These are phyloP conservation scores for Anguilla marmorata DNA, from an alignment of 2,797 vertebrate genomes.

Conservation along the genomic window DNA sequence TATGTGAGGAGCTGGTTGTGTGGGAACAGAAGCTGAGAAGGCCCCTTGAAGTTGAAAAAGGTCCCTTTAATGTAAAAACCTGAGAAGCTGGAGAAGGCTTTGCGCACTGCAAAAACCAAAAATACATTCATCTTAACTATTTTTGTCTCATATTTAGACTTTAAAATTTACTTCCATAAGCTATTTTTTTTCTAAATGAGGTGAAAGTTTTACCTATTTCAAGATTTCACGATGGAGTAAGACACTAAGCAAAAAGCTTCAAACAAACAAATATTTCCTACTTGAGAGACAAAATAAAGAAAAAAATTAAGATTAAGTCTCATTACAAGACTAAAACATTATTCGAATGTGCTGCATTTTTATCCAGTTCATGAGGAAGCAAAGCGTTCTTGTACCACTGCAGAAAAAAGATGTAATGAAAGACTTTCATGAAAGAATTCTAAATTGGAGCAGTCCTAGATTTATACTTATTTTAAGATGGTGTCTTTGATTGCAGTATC, in stretches of 20 bases:
- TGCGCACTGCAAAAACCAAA: background rate
- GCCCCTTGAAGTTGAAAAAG: background rate
- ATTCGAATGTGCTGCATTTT: background rate
- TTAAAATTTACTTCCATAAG: too few species aligned
- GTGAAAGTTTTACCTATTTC: too few species aligned
- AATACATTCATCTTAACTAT: background rate
- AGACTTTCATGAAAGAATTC: background rate
- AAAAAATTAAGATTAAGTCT: too few species aligned
- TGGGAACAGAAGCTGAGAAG: background rate
- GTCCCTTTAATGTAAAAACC: background rate
- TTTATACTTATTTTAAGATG: constrained; percentile 49
- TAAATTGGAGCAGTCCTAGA: background rate
- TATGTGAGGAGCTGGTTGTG: background rate
- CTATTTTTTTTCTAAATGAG: too few species aligned
- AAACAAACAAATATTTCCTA: background rate
- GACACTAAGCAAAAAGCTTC: background rate
- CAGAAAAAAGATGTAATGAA: background rate
- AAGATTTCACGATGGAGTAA: too few species aligned
- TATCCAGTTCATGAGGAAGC: background rate
- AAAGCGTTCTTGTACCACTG: background rate
- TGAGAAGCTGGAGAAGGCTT: background rate
- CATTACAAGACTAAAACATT: background rate
- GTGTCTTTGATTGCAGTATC: constrained; percentile 33
- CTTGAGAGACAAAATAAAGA: background rate
- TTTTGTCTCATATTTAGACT: too few species aligned